Base-by-base conservation (phyloP, 2,113 vertebrate genomes). In the Pelodiscus sinensis region DNA sequence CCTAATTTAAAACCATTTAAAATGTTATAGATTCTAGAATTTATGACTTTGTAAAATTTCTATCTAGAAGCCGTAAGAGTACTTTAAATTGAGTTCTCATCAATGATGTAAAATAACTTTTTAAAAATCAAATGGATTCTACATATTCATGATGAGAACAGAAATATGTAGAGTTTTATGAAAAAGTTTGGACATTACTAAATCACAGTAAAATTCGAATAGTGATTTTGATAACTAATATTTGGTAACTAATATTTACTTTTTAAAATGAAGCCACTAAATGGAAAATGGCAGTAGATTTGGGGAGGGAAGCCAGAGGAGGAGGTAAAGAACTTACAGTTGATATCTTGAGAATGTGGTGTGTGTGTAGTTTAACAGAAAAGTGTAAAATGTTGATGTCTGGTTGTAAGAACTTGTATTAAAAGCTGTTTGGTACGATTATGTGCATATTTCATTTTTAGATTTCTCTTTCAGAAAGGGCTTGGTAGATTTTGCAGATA, bases 281-380 rank as follows among this genome's bases (percentile, higher is more conserved):
- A 11, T 75, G 38, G 38, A 75, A 75, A 38, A 44, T 44, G 65
- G 31, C 38, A 44, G 35, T 9, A 38, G 38, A 25, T 44, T 24
- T 44, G 9, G 35, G 4, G 65, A 35, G 29, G 1, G 15, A 12
- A 6, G 5, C 1, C 25, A 60, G 65, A n/a, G 16, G 9, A 71
- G 15, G 18, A 10, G 65, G 62, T 68, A 71, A 16, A 71, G n/a
- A 71, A 35, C 10, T 50, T 27, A 25, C 38, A 44, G 25, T 7
- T 24, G 38, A 44, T 14, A 6, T 25, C 38, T 77, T 77, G 38
- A 14, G 38, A 50, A 77, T 54, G 16, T 2, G 0, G 0, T 50
- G 27, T 0, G 27, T 0, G 0, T 27, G 54, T 11, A 12, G 57
- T 81, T 86, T 68, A 21, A 8, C 44, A 56, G 52, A 35, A 82